phyloP scores from a whole-genome alignment of 2,888 invertebrate species.

The Caenorhabditis parvicauda region DNA sequence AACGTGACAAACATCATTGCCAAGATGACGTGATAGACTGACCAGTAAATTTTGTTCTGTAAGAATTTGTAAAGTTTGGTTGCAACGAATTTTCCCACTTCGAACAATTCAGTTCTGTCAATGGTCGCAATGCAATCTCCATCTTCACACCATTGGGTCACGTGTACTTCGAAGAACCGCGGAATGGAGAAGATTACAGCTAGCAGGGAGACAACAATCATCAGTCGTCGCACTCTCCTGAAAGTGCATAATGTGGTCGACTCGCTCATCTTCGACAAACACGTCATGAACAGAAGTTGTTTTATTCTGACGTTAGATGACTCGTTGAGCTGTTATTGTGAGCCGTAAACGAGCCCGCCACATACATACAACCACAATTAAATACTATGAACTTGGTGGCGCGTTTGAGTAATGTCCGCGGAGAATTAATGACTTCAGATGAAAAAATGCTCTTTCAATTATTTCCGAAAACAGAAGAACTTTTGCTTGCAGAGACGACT shows the following conservation, averaged over 20 bases:
- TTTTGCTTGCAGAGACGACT: too few species aligned
- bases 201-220: constrained; percentile 51
- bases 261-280: too few species aligned
- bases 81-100: constrained; percentile 17
- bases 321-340: too few species aligned
- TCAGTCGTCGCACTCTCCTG: constrained; percentile 56
- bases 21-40: constrained; percentile 55
- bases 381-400: too few species aligned
- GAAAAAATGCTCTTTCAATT: too few species aligned
- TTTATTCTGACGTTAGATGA: too few species aligned
- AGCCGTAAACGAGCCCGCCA: too few species aligned
- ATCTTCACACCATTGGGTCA: constrained; percentile 18
- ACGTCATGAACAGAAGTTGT: too few species aligned
- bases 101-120: constrained; percentile 40
- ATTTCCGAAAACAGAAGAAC: too few species aligned
- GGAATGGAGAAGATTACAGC: constrained; percentile 57
- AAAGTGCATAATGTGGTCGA: constrained; percentile 13
- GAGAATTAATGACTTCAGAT: too few species aligned
- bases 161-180: constrained; percentile 58
- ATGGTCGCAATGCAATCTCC: constrained; percentile 20
- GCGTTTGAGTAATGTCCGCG: too few species aligned
- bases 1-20: constrained; percentile 56
- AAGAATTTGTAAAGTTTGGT: constrained; percentile 6
- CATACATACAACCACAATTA: too few species aligned
- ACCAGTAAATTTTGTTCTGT: constrained; percentile 56